phyloP scores from a whole-genome alignment of 2,113 vertebrate species.

The Theristicus caerulescens region DNA sequence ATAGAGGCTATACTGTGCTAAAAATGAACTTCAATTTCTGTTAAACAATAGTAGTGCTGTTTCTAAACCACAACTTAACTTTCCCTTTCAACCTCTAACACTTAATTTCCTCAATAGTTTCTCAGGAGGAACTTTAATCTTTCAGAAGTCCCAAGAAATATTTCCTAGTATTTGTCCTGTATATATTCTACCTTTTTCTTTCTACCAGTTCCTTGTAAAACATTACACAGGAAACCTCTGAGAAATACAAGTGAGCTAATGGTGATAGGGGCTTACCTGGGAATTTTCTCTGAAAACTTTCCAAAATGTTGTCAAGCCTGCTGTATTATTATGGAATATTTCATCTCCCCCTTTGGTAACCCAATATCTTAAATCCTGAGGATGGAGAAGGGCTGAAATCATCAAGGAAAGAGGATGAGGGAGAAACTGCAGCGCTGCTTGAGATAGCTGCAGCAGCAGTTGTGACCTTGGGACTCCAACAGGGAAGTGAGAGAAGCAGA shows the following conservation, averaged over 20 bases:
- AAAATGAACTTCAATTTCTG: not conserved
- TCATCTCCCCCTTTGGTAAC: not conserved
- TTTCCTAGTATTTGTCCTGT: not conserved
- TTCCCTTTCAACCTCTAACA: slow-evolving; percentile 35
- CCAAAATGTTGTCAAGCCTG: not conserved
- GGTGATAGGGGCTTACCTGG: not conserved
- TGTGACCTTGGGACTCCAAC: not conserved
- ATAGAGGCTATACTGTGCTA: not conserved
- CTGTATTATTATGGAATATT: not conserved
- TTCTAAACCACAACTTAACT: slow-evolving; percentile 13
- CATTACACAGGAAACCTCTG: slow-evolving; percentile 19
- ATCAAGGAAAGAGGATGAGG: not conserved
- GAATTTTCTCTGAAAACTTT: slow-evolving; percentile 44
- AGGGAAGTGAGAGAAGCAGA: not conserved
- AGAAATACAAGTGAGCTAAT: slow-evolving; percentile 46
- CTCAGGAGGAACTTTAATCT: slow-evolving; percentile 15
- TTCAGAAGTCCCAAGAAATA: slow-evolving; percentile 35
- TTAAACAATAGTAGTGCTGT: not conserved
- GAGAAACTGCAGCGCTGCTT: not conserved
- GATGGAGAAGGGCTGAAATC: not conserved
- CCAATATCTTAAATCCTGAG: not conserved
- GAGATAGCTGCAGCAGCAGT: not conserved
- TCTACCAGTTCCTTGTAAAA: slow-evolving; percentile 21
- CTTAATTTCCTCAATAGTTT: slow-evolving; percentile 16
- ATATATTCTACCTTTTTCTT: not conserved